phyloP scores from a whole-genome alignment of 2,113 vertebrate species.

The Hippocampus abdominalis region DNA sequence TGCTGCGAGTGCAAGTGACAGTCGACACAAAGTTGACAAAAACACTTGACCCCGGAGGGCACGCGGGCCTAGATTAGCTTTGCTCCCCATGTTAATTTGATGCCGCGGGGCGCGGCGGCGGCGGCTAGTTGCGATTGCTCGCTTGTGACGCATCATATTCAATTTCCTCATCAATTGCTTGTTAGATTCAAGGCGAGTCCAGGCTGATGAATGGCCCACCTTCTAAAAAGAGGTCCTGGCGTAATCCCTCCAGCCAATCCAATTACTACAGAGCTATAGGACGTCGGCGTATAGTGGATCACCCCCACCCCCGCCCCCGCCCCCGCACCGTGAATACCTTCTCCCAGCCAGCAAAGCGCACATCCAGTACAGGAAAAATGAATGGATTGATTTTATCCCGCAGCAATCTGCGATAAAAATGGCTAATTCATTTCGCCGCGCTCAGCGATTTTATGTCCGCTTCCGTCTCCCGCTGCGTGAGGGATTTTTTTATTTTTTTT shows the following conservation, averaged over 20 bases:
- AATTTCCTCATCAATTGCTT: slow-evolving; percentile 65
- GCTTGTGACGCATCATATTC: slow-evolving; percentile 65
- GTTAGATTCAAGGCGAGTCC: slow-evolving; percentile 56
- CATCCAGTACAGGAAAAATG: slow-evolving; percentile 9
- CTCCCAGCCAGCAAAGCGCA: slow-evolving; percentile 30
- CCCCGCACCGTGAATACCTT: slow-evolving; percentile 52
- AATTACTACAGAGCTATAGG: slow-evolving; percentile 56
- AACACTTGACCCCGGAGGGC: slow-evolving; percentile 50
- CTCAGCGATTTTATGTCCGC: slow-evolving; percentile 11
- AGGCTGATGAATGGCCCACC: slow-evolving; percentile 61
- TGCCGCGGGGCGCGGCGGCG: slow-evolving; percentile 31
- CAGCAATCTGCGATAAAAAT: not conserved
- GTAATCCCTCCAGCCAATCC: slow-evolving; percentile 58
- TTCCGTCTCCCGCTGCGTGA: slow-evolving; percentile 12
- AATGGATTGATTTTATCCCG: slow-evolving; percentile 11
- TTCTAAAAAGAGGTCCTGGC: slow-evolving; percentile 52
- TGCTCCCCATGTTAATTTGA: slow-evolving; percentile 65
- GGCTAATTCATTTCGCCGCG: slow-evolving; percentile 6
- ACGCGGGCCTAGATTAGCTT: slow-evolving; percentile 56
- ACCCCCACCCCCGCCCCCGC: slow-evolving; percentile 17
- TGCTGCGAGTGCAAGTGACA: slow-evolving; percentile 52
- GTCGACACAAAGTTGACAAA: slow-evolving; percentile 51
- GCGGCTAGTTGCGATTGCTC: slow-evolving; percentile 57
- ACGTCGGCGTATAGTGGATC: slow-evolving; percentile 32
- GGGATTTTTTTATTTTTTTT: slow-evolving; percentile 30